Percentiles rank a stretch among this genome's conserved stretches.
These are phyloP conservation scores for Chamaetylas fuelleborni DNA, from an alignment of 2,113 vertebrate genomes.

Conservation along the genomic window DNA sequence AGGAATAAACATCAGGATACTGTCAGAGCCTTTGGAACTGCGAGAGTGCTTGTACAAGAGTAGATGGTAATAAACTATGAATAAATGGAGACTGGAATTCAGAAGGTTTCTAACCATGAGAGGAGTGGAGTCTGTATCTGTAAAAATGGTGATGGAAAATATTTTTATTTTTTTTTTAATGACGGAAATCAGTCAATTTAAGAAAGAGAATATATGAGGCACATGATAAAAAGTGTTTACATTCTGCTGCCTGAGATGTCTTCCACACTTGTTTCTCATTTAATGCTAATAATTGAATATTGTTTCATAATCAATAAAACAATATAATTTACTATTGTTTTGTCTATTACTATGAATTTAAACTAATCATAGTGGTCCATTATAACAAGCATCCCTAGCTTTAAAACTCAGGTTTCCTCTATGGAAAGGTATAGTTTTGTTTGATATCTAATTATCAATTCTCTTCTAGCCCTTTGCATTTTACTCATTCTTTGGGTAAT, in stretches of 20 bases:
- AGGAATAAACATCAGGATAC: background rate
- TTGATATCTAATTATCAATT: background rate
- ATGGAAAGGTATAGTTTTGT: background rate
- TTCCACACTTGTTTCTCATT: background rate
- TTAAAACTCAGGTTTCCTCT: background rate
- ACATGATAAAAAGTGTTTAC: background rate
- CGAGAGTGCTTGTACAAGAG: background rate
- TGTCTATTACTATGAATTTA: background rate
- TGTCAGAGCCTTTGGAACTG: background rate
- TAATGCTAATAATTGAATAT: background rate
- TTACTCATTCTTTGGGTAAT: background rate
- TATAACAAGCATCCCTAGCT: background rate
- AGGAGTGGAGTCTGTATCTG: background rate
- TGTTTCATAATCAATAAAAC: background rate
- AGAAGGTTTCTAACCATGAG: background rate
- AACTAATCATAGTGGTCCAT: background rate
- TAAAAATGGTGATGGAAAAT: background rate
- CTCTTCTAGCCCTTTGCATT: background rate
- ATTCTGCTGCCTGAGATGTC: background rate
- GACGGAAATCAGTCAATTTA: background rate
- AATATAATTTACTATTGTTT: background rate
- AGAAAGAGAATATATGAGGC: background rate
- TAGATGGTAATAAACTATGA: background rate
- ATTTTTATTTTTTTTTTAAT: background rate
- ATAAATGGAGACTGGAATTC: background rate